Evolutionary conservation across 92 coral and sea anemone species (phyloP).

Genomic region (Epizoanthus stellaris): DNA sequence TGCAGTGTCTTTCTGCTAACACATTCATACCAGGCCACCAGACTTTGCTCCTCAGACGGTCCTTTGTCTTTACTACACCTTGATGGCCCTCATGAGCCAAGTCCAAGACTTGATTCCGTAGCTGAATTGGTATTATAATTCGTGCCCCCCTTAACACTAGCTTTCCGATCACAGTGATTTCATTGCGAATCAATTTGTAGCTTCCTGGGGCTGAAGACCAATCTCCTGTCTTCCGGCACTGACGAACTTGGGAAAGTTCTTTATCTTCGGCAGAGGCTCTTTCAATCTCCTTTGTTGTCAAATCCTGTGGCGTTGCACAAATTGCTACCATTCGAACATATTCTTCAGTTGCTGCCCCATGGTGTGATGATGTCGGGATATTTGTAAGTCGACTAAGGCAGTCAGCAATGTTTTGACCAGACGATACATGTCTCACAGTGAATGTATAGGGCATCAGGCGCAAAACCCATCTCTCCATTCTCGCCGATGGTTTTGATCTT

Average conservation of each 20-base stretch:
- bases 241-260: conserved; percentile 50
- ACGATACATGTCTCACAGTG: conserved; percentile 1
- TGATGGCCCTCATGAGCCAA: conserved; percentile 28
- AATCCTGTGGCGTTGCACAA: conserved; percentile 62
- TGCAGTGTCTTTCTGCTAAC: too few relatives aligned
- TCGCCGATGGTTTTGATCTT: conserved; percentile 46
- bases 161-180: conserved; percentile 50
- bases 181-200: conserved; percentile 30
- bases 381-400: conserved; percentile 54
- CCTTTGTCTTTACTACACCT: conserved; percentile 48
- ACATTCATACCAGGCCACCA: too few relatives aligned
- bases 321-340: conserved; percentile 51
- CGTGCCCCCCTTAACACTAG: conserved; percentile 59
- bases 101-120: conserved; percentile 51
- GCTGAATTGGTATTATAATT: conserved; percentile 40
- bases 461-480: conserved; percentile 56
- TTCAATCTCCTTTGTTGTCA: conserved; percentile 68
- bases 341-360: conserved; percentile 35
- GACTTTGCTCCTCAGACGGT: conserved; percentile 54
- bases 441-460: conserved; percentile 24
- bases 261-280: conserved; percentile 55
- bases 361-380: neutral
- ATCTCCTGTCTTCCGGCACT: conserved; percentile 25
- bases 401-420: conserved; percentile 32
- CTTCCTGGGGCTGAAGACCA: conserved; percentile 36